A percentile compares a stretch with the other conserved stretches of the same genome.
phyloP scores from a whole-genome alignment of 1,140 invertebrate species.

The Drosophila pectinifera region DNA sequence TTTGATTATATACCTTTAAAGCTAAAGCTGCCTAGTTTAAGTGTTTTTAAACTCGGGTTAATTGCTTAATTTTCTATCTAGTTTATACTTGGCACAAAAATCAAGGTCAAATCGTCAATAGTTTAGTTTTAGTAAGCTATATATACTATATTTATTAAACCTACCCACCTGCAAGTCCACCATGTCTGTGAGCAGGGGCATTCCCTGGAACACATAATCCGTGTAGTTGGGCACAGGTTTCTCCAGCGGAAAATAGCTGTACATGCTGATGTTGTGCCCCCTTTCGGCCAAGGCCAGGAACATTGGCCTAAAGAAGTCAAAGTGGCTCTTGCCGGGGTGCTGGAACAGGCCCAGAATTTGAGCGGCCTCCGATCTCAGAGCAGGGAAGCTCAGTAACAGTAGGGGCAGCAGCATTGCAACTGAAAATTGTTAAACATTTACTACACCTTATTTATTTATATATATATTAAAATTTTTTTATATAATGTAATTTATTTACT shows the following conservation, averaged over 20 bases:
- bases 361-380: constrained; percentile 20
- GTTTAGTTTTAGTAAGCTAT: neutral
- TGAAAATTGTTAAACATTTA: neutral
- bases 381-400: constrained; percentile 11
- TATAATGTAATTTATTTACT: no score
- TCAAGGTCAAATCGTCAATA: neutral
- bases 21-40: neutral
- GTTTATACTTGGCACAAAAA: neutral
- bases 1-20: constrained; percentile 4
- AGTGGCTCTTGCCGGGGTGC: constrained; percentile 89
- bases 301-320: constrained; percentile 88
- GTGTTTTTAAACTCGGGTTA: neutral
- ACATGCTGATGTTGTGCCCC: constrained; percentile 88
- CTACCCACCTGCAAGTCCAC: constrained; percentile 66
- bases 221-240: constrained; percentile 86
- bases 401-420: constrained; percentile 15
- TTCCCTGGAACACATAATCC: constrained; percentile 86
- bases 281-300: constrained; percentile 86
- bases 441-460: neutral
- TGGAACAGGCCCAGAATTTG: constrained; percentile 87
- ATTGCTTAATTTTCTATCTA: neutral
- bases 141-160: neutral
- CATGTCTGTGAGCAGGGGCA: constrained; percentile 77
- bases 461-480: no score
- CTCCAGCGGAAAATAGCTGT: constrained; percentile 87